A percentile compares a stretch with the other conserved stretches of the same genome.
Conservation (phyloP, 2,113 vertebrate genomes). For the Vanacampus margaritifer region DNA sequence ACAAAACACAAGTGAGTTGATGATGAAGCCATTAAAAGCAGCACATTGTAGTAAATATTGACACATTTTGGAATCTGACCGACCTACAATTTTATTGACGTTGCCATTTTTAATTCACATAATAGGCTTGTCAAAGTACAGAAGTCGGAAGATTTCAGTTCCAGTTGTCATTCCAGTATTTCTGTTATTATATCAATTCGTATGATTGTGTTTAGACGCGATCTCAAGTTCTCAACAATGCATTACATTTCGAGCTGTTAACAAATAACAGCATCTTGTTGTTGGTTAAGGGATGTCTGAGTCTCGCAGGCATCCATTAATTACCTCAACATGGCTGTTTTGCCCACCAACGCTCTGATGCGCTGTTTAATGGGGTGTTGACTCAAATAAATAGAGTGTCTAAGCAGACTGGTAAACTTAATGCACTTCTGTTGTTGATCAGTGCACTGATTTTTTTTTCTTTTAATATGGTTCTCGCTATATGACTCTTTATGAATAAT, state of each 20-base stretch:
- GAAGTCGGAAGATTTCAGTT: background rate
- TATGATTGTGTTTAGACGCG: slow-evolving; percentile 9
- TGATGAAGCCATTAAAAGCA: background rate
- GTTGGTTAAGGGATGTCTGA: slow-evolving; percentile 26
- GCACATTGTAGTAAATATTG: no score
- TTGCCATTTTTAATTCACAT: background rate
- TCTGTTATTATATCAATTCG: background rate
- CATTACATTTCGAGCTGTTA: slow-evolving; percentile 15
- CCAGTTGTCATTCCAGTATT: background rate
- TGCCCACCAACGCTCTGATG: slow-evolving; percentile 26
- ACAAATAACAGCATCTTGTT: slow-evolving; percentile 25
- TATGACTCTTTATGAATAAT: background rate
- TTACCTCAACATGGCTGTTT: slow-evolving; percentile 31
- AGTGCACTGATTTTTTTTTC: slow-evolving; percentile 38
- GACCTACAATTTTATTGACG: background rate
- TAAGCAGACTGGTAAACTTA: slow-evolving; percentile 19
- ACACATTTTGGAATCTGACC: background rate
- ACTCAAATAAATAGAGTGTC: slow-evolving; percentile 30
- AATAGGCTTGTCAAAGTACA: background rate
- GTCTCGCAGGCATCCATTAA: slow-evolving; percentile 33
- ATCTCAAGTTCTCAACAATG: slow-evolving; percentile 16
- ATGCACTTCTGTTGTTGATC: slow-evolving; percentile 61
- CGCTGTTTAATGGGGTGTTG: slow-evolving; percentile 44
- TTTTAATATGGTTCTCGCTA: background rate
- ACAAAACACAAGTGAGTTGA: slow-evolving; percentile 2